Conservation (phyloP, 2,888 invertebrate genomes). For the Synergus umbraculus region DNA sequence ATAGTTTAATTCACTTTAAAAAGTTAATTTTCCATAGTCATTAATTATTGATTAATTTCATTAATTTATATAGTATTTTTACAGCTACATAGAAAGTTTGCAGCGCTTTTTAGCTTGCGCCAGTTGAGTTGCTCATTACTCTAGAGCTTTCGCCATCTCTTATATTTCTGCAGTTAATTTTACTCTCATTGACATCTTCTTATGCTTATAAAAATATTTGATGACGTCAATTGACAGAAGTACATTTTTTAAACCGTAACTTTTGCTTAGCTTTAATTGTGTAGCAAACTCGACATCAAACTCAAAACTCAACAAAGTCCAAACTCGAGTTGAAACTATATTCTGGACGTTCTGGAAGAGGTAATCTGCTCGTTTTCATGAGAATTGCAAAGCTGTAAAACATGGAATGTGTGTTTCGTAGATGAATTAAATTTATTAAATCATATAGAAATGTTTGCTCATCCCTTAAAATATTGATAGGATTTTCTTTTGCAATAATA, state of each 20-base stretch:
- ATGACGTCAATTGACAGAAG: neutral
- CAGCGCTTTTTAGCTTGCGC: conserved; percentile 48
- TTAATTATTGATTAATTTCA: neutral
- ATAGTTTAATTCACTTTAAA: no score
- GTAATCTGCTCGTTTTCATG: conserved; percentile 14
- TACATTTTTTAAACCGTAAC: neutral
- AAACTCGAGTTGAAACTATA: neutral
- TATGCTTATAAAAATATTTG: no score
- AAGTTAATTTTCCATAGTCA: no score
- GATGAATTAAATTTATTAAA: neutral
- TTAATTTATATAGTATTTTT: neutral
- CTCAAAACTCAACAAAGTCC: neutral
- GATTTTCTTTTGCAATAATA: neutral
- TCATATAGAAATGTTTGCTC: conserved; percentile 6
- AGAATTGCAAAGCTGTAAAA: conserved; percentile 11
- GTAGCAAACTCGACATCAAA: neutral
- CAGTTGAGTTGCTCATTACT: conserved; percentile 37
- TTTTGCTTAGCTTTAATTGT: conserved; percentile 15
- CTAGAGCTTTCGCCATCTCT: conserved; percentile 38
- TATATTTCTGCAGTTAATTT: conserved; percentile 31
- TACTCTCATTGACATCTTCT: neutral
- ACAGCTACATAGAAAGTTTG: conserved; percentile 37
- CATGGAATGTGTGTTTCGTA: conserved; percentile 28
- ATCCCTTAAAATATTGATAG: conserved; percentile 36
- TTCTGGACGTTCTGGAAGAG: conserved; percentile 1